Conservation (phyloP, 2,888 invertebrate genomes). For the Agrotis segetum region DNA sequence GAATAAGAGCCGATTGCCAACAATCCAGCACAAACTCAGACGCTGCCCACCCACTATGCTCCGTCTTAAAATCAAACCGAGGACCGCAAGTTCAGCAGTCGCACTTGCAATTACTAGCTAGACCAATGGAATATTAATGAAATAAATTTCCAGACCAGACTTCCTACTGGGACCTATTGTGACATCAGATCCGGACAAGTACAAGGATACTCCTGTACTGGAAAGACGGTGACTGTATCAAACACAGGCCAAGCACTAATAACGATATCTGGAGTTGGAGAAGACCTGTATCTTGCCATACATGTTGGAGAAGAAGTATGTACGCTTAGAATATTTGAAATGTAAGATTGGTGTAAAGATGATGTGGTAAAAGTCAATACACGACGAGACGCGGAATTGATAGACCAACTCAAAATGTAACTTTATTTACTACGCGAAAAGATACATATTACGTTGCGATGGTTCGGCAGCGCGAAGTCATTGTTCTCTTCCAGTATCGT, state of each 20-base stretch:
- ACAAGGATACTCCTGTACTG: conserved; percentile 90
- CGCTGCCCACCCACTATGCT: too few species aligned
- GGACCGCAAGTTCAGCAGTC: too few species aligned
- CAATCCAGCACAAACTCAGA: too few species aligned
- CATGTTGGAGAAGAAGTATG: conserved; percentile 88
- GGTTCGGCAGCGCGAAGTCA: too few species aligned
- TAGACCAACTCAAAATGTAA: too few species aligned
- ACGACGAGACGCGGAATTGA: too few species aligned
- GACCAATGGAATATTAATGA: background rate
- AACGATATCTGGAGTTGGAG: conserved; percentile 83
- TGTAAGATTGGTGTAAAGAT: background rate
- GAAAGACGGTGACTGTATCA: conserved; percentile 91
- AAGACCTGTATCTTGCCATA: conserved; percentile 92
- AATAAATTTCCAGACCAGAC: conserved; percentile 86
- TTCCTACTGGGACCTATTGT: conserved; percentile 94
- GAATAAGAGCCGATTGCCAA: too few species aligned
- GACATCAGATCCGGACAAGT: conserved; percentile 93
- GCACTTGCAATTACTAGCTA: too few species aligned
- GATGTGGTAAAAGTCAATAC: background rate
- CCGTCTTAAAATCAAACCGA: too few species aligned
- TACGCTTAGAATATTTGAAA: conserved; percentile 53
- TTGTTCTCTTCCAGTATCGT: too few species aligned
- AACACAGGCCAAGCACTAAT: conserved; percentile 89
- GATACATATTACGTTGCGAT: too few species aligned
- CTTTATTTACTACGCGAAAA: too few species aligned